Evolutionary conservation across 2,888 invertebrate species (phyloP), one percentile per base, ranked within the genome.

Genomic region (Drosophila mimetica): DNA sequence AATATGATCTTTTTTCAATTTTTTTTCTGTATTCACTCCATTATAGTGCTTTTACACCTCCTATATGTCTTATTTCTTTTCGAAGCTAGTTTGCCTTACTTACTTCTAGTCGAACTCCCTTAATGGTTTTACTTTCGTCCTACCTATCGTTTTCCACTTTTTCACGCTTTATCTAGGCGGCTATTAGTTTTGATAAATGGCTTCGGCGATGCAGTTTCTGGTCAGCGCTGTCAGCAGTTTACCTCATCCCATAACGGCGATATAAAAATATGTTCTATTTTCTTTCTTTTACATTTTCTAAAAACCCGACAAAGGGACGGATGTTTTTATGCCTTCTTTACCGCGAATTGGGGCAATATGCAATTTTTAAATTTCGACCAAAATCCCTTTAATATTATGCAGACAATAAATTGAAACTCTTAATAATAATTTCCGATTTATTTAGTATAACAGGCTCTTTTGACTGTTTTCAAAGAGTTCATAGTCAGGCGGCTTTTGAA

Each of bases 111-210:
- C 55, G 30, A n/a, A n/a, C 51, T 42, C 28, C 14, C 47, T 55
- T 52, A 22, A 46, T 69, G 36, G 50, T 51, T 34, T 46, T 36
- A 41, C 46, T 34, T 48, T 36, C 20, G 41, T 13, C 41, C 25
- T 25, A 3, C 61, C 48, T n/a, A 63, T n/a, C 54, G 60, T 51
- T 57, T 71, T 70, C 57, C 77, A 72, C 71, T 69, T 63, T 41
- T 57, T 48, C 61, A 48, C 48, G 20, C 20, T 58, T 52, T 54
- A 61, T 70, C 82, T 79, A 44, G 53, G 18, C 51, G 47, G 78
- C 80, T 78, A 79, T 82, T 82, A 85, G 67, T 72, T 83, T 81
- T 84, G 82, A 83, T 84, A 71, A 75, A 84, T 82, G 85, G 76
- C 28, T 22, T n/a, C 57, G 55, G 41, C 66, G 79, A 74, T 73